Base-by-base conservation (phyloP, 2,888 invertebrate genomes). In the Apodemia zela region DNA sequence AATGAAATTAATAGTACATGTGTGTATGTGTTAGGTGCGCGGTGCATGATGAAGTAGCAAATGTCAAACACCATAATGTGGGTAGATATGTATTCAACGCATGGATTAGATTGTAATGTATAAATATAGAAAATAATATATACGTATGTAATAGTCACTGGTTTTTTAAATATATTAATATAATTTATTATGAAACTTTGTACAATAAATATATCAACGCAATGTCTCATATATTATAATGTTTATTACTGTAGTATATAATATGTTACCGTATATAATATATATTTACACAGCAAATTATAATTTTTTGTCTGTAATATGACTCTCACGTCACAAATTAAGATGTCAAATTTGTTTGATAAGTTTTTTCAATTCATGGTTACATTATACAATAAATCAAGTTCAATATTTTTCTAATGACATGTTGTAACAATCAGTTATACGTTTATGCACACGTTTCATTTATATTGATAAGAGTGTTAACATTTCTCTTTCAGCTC, bases 401-500 rank as follows among this genome's bases (percentile, higher is more conserved):
- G 38, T 13, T 3, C 0, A 33, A 33, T 33, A 33, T 33, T 2
- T 8, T 33, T 8, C 33, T 38, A 38, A 38, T 38, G 6, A 13
- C 11, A 38, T 10, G 35, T 35, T 35, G 11, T 35, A 29, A 29
- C 4, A 29, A 0, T 29, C 29, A 29, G 4, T 29, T 29, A 29
- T 42, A 38, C 8, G 42, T 15, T 17, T 25, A 10, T 13, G 38
- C 11, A 45, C 29, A 11, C 8, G 35, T 51, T 17, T 33, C 10
- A 8, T 57, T n/a, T 58, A 59, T 65, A 81, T 74, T 87, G 75
- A 84, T 76, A 72, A 73, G 73, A 70, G 71, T 66, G 72, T 77
- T 79, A 78, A 82, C 73, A 72, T 89, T 87, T 91, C 80, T 87
- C 92, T 95, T 96, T 94, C 98, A 98, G 98, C 98, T 92, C 97